A percentile compares a stretch with the other conserved stretches of the same genome.
Conservation (phyloP, 2,888 invertebrate genomes). For the Tortricodes alternella region DNA sequence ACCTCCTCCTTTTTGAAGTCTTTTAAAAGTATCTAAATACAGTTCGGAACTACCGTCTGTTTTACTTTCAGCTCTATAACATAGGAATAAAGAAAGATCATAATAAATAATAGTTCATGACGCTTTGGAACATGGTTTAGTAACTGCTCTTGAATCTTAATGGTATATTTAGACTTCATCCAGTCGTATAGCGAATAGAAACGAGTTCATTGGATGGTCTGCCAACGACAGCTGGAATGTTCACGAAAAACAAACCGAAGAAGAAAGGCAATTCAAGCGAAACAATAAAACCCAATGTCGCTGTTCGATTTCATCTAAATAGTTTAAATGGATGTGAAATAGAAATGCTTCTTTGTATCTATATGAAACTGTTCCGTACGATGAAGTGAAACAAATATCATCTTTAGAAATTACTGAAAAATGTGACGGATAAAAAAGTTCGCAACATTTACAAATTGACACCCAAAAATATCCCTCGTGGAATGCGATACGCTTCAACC, state of each 20-base stretch:
- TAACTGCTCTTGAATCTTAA: conserved; percentile 76
- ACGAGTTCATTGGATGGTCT: conserved; percentile 73
- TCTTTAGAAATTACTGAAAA: conserved; percentile 2
- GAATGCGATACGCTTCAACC: conserved; percentile 17
- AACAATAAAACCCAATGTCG: conserved; percentile 51
- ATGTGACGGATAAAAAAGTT: neutral
- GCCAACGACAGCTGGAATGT: conserved; percentile 68
- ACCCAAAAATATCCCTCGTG: neutral
- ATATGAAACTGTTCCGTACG: neutral
- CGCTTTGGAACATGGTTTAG: conserved; percentile 58
- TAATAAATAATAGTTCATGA: conserved; percentile 68
- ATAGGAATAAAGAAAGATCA: conserved; percentile 29
- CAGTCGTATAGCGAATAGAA: conserved; percentile 73
- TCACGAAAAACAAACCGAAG: conserved; percentile 66
- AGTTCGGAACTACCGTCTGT: neutral
- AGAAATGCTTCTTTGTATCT: conserved; percentile 12
- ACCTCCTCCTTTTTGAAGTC: no score
- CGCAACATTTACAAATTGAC: neutral
- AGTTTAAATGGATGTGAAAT: conserved; percentile 24
- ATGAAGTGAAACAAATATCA: neutral
- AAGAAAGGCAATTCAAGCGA: conserved; percentile 67
- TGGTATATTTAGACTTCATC: conserved; percentile 72
- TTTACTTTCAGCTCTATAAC: neutral
- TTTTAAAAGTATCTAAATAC: neutral
- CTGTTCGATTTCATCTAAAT: conserved; percentile 34